These are phyloP conservation scores for Amphiura filiformis DNA, from an alignment of 35 echinoderm and acorn worm species.

Conservation along the genomic window DNA sequence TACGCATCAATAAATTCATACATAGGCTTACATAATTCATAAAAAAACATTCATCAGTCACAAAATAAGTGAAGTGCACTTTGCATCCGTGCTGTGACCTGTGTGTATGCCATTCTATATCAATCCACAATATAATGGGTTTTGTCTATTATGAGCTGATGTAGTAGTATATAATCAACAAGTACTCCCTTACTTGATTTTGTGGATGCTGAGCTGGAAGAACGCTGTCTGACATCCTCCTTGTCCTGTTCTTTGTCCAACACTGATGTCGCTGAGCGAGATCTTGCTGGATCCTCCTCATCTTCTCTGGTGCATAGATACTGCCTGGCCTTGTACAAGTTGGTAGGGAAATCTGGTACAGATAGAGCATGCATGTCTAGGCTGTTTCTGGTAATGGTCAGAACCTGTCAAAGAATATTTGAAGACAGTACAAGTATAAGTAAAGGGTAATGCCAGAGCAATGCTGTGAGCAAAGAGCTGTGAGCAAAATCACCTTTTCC, in stretches of 20 bases:
- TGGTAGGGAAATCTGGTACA: constrained; percentile 47
- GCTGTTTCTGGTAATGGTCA: constrained; percentile 63
- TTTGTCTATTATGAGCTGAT: too few relatives aligned
- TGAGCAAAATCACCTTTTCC: too few relatives aligned
- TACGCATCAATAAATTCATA: too few relatives aligned
- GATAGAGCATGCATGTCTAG: constrained; percentile 54
- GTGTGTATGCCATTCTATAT: too few relatives aligned
- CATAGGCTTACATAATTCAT: too few relatives aligned
- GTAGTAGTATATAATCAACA: too few relatives aligned
- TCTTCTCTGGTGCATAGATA: constrained; percentile 50
- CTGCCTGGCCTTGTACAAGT: constrained; percentile 49
- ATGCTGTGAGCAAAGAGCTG: too few relatives aligned
- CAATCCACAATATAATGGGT: too few relatives aligned
- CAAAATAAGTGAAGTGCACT: too few relatives aligned
- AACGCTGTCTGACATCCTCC: not conserved
- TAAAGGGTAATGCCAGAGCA: not conserved
- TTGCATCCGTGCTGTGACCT: too few relatives aligned
- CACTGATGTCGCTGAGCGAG: not conserved
- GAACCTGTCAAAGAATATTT: constrained; percentile 57
- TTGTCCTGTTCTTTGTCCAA: not conserved
- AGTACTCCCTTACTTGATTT: not conserved
- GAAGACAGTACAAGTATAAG: not conserved
- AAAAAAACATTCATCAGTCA: too few relatives aligned
- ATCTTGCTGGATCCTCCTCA: not conserved
- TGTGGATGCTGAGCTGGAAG: not conserved